Percentiles rank a stretch among this genome's conserved stretches.
Conservation (phyloP, 2,113 vertebrate genomes). For the Benitochromis conjunctus region DNA sequence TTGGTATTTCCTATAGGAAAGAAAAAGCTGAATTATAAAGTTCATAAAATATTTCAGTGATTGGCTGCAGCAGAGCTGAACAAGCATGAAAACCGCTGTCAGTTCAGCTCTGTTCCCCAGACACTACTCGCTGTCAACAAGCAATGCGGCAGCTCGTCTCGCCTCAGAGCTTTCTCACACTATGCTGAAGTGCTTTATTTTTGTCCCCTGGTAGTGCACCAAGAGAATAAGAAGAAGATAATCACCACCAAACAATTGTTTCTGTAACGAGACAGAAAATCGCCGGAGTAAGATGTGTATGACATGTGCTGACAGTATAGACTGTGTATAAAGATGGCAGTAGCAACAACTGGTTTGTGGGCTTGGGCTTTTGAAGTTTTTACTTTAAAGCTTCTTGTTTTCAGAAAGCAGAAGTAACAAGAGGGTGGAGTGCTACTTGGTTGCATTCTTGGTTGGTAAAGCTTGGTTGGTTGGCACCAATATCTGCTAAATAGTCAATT, state of each 20-base stretch:
- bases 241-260: background rate
- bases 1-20: background rate
- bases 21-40: background rate
- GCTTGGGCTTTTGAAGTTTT: background rate
- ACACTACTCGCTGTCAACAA: slow-evolving; percentile 14
- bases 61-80: background rate
- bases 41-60: background rate
- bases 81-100: slow-evolving; percentile 4
- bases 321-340: background rate
- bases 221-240: background rate
- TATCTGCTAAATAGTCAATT: background rate
- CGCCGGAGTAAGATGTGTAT: background rate
- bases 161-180: background rate
- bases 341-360: background rate
- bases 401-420: background rate
- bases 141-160: background rate
- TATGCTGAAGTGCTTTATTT: background rate
- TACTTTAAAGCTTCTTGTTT: background rate
- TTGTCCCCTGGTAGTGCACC: background rate
- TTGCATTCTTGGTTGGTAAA: background rate
- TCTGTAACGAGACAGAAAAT: background rate
- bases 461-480: background rate
- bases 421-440: background rate
- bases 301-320: background rate
- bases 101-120: background rate